Conservation (phyloP, 2,888 invertebrate species). For the Pristionchus exspectatus region DNA sequence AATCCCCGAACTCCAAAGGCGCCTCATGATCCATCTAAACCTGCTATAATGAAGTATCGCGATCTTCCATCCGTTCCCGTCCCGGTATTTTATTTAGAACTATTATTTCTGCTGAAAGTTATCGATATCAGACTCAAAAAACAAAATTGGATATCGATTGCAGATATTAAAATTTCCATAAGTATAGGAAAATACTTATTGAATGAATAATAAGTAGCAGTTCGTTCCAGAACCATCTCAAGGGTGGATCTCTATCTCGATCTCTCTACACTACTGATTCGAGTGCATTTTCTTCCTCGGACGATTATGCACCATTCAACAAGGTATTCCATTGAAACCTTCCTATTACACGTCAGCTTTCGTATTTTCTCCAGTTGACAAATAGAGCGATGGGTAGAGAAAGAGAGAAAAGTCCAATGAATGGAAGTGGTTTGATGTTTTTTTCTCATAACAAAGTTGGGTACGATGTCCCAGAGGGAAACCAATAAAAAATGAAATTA, state of each 20-base stretch:
- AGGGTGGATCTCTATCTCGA: background rate
- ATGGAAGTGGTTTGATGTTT: background rate
- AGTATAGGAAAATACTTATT: no score
- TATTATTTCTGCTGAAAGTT: background rate
- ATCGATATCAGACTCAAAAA: background rate
- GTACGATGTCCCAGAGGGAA: background rate
- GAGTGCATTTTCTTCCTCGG: background rate
- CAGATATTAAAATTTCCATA: no score
- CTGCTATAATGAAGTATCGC: background rate
- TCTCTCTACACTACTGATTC: background rate
- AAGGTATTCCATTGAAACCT: background rate
- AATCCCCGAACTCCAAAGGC: background rate
- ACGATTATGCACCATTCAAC: background rate
- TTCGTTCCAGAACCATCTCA: background rate
- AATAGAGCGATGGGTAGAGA: background rate
- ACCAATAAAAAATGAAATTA: no score
- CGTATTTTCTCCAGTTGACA: background rate
- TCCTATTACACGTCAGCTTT: constrained; percentile 31
- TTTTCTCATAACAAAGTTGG: background rate
- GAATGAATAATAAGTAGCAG: background rate
- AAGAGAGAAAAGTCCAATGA: background rate
- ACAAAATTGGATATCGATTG: no score
- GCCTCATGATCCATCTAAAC: constrained; percentile 20
- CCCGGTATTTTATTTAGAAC: background rate
- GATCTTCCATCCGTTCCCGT: constrained; percentile 11